Conservation (phyloP, 2,888 invertebrate species). For the Andrena bucephala region DNA sequence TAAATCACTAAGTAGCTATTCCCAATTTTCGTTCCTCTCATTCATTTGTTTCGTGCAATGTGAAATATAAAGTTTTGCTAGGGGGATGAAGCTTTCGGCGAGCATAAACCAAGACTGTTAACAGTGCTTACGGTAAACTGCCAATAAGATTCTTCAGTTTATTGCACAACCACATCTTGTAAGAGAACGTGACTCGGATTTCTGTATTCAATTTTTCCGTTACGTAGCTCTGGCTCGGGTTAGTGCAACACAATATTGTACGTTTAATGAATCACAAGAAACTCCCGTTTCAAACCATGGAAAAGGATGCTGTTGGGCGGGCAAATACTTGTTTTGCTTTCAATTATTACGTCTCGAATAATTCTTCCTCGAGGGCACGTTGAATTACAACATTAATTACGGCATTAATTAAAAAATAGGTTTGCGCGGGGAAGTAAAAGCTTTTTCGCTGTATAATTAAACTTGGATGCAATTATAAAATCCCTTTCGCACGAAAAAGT, state of each 20-base stretch:
- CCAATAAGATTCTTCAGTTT: slow-evolving; percentile 18
- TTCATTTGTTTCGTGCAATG: not conserved
- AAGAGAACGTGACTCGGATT: slow-evolving; percentile 48
- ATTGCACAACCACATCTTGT: not conserved
- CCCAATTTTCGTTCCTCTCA: not conserved
- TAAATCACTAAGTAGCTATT: not conserved
- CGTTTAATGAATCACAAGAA: slow-evolving; percentile 49
- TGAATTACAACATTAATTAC: slow-evolving; percentile 17
- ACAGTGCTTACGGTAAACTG: slow-evolving; percentile 1
- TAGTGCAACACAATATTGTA: slow-evolving; percentile 8
- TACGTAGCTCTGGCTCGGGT: slow-evolving; percentile 7
- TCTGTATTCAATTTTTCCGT: slow-evolving; percentile 32
- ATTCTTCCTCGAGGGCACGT: not conserved
- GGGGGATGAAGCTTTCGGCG: not conserved
- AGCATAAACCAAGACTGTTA: slow-evolving; percentile 10
- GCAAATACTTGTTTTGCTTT: slow-evolving; percentile 4
- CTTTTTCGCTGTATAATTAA: not conserved
- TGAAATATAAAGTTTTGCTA: not conserved
- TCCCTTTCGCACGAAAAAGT: not conserved
- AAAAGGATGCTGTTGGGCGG: not conserved
- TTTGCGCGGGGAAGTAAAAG: not conserved
- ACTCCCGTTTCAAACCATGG: slow-evolving; percentile 3
- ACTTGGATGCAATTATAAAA: no score
- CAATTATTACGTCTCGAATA: slow-evolving; percentile 19
- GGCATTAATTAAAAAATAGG: slow-evolving; percentile 34